A percentile compares a stretch with the other conserved stretches of the same genome.
phyloP scores from a whole-genome alignment of 2,113 vertebrate species.

The Probosciger aterrimus region DNA sequence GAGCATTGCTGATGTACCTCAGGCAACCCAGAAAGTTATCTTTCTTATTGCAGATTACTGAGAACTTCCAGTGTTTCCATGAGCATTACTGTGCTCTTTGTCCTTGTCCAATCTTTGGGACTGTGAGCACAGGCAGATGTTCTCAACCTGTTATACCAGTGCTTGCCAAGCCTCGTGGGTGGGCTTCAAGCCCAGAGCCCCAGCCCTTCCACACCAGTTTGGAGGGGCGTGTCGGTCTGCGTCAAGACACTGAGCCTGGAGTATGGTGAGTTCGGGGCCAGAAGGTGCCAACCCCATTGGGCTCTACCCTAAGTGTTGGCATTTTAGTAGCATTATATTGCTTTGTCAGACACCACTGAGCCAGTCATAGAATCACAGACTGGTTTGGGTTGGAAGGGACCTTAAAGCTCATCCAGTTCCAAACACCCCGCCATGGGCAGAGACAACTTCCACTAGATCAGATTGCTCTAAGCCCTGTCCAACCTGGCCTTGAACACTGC shows the following conservation, averaged over 20 bases:
- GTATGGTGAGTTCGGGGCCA: background rate
- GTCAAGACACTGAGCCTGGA: background rate
- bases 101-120: background rate
- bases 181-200: background rate
- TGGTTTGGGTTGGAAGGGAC: background rate
- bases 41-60: background rate
- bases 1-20: background rate
- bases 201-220: rapidly evolving
- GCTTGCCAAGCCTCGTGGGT: rapidly evolving
- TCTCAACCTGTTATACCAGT: background rate
- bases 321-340: background rate
- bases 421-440: background rate
- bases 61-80: background rate
- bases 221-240: background rate
- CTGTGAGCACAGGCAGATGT: background rate
- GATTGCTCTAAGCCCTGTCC: background rate
- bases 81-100: background rate
- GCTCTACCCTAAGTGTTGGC: rapidly evolving
- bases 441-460: background rate
- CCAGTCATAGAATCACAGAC: background rate
- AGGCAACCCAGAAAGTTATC: background rate
- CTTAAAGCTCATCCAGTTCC: background rate
- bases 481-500: background rate
- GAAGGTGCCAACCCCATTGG: rapidly evolving
- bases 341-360: no score